Conservation (phyloP, 1,140 invertebrate species). For the Trichogramma pretiosum region DNA sequence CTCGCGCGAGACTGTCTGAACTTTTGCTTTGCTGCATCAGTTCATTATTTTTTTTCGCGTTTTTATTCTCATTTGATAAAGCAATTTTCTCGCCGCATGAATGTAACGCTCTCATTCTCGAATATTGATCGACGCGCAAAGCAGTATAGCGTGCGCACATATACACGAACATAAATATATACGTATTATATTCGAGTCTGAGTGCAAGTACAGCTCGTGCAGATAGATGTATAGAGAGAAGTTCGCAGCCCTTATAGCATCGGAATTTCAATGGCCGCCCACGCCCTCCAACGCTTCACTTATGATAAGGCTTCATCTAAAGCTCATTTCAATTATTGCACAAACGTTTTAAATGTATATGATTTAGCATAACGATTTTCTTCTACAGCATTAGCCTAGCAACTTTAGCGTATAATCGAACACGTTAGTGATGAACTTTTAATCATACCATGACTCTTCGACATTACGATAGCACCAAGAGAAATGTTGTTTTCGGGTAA, state of each 20-base stretch:
- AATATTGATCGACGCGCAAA: slow-evolving; percentile 16
- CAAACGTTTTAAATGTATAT: too few relatives aligned
- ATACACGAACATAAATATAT: neutral
- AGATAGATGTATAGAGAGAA: neutral
- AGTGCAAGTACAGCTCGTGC: neutral
- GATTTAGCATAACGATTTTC: too few relatives aligned
- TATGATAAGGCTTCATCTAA: too few relatives aligned
- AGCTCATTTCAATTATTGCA: slow-evolving; percentile 3
- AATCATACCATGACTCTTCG: too few relatives aligned
- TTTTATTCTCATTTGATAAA: slow-evolving; percentile 4
- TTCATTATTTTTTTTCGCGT: neutral
- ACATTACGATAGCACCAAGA: too few relatives aligned
- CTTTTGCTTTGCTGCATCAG: neutral
- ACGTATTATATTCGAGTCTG: neutral
- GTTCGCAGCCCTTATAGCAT: neutral
- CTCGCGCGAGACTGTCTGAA: too few relatives aligned
- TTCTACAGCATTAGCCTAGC: too few relatives aligned
- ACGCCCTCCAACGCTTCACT: too few relatives aligned
- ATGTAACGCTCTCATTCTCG: slow-evolving; percentile 10
- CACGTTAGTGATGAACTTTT: too few relatives aligned
- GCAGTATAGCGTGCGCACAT: neutral
- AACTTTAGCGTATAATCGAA: too few relatives aligned
- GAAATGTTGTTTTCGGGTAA: too few relatives aligned
- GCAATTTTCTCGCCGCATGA: slow-evolving; percentile 10
- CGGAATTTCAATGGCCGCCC: neutral